A percentile compares a stretch with the other conserved stretches of the same genome.
These are phyloP conservation scores for Oceanodroma leucorhoa DNA, from an alignment of 2,797 vertebrate genomes.

Conservation along the genomic window DNA sequence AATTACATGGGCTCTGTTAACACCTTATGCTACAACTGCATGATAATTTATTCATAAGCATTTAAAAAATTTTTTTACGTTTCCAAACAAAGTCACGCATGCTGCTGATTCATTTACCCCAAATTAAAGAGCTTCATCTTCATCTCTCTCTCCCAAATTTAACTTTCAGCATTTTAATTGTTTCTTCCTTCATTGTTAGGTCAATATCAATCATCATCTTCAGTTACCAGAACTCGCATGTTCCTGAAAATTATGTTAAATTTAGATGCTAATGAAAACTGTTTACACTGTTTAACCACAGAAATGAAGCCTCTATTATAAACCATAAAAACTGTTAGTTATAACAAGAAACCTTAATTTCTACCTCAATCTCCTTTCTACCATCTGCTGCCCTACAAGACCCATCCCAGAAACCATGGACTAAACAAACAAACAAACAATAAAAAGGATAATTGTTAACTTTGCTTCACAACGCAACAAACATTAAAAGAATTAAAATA, in stretches of 20 bases:
- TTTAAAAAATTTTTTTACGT: background rate
- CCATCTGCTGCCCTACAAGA: constrained; percentile 52
- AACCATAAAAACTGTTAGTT: constrained; percentile 37
- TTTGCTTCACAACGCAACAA: background rate
- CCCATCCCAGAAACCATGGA: background rate
- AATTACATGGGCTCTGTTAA: background rate
- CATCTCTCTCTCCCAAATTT: background rate
- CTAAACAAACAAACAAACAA: constrained; percentile 16
- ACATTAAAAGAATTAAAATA: background rate
- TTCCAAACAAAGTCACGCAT: background rate
- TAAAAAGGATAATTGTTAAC: constrained; percentile 13
- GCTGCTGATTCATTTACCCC: background rate
- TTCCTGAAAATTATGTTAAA: constrained; percentile 53
- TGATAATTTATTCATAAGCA: background rate
- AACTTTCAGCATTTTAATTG: constrained; percentile 30
- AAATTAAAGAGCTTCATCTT: constrained; percentile 25
- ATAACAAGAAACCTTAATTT: constrained; percentile 50
- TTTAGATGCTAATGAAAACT: constrained; percentile 55
- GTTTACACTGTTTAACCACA: constrained; percentile 61
- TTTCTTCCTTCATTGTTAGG: constrained; percentile 27
- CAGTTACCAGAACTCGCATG: constrained; percentile 16
- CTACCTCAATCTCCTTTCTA: constrained; percentile 42
- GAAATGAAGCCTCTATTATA: constrained; percentile 34
- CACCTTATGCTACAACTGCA: background rate
- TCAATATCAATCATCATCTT: constrained; percentile 43